phyloP scores from a whole-genome alignment of 2,888 invertebrate species.

The Mantis religiosa region DNA sequence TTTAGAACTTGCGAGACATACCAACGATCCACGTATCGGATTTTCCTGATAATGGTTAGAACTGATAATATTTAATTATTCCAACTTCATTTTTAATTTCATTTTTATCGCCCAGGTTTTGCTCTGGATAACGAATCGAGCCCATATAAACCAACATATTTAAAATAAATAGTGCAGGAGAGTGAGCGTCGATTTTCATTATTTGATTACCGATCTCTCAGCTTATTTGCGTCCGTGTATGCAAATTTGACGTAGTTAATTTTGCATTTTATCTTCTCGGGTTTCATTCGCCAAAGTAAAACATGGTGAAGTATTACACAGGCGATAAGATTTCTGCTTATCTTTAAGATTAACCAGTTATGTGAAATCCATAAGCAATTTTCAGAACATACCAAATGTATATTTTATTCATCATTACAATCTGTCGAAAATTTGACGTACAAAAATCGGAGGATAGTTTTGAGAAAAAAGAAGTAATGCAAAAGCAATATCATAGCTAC shows the following conservation, averaged over 20 bases:
- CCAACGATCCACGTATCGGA: background rate
- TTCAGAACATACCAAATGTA: too few relatives aligned
- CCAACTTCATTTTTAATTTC: background rate
- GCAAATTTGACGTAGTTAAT: background rate
- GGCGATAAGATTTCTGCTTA: background rate
- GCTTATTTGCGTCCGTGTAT: background rate
- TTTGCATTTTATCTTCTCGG: background rate
- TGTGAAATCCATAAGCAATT: too few relatives aligned
- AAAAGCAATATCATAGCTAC: too few relatives aligned
- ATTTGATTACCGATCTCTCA: background rate
- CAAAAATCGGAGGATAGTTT: too few relatives aligned
- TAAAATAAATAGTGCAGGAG: background rate
- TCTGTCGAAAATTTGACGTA: too few relatives aligned
- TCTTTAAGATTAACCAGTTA: too few relatives aligned
- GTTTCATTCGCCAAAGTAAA: background rate
- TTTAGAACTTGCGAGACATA: background rate
- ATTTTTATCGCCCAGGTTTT: background rate
- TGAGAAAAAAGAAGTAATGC: too few relatives aligned
- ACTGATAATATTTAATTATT: background rate
- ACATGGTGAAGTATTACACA: background rate
- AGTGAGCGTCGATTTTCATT: background rate
- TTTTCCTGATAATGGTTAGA: background rate
- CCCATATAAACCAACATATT: background rate
- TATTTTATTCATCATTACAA: too few relatives aligned
- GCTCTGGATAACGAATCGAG: background rate